These are phyloP conservation scores for Lerema accius DNA, from an alignment of 1,140 invertebrate genomes.

Conservation along the genomic window DNA sequence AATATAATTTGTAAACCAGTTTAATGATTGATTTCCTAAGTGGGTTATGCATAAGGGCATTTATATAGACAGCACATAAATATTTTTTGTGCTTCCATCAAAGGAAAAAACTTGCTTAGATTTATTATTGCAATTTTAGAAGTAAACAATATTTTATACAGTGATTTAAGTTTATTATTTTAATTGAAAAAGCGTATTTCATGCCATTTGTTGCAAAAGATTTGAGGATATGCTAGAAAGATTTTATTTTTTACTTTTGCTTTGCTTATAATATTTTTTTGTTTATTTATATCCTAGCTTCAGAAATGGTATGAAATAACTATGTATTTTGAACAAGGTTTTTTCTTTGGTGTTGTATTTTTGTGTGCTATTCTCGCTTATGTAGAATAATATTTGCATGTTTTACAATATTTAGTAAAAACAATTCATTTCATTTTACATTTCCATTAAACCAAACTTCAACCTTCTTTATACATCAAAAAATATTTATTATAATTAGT, in stretches of 20 bases:
- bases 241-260: background rate
- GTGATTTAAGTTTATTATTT: too few relatives aligned
- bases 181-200: too few relatives aligned
- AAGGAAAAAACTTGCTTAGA: conserved; percentile 69
- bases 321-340: conserved; percentile 48
- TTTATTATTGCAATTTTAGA: background rate
- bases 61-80: background rate
- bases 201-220: background rate
- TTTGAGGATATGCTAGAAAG: background rate
- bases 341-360: conserved; percentile 71
- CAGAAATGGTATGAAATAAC: background rate
- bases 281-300: too few relatives aligned
- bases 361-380: conserved; percentile 8
- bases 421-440: too few relatives aligned
- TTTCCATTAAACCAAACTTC: too few relatives aligned
- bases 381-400: background rate
- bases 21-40: background rate
- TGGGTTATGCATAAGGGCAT: background rate
- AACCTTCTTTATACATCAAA: too few relatives aligned
- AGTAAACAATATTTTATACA: background rate
- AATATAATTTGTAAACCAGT: too few relatives aligned
- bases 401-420: background rate
- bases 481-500: background rate
- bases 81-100: conserved; percentile 36
- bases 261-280: too few relatives aligned